phyloP scores from a whole-genome alignment of 2,888 invertebrate species.

The Strigamia transsilvanica region DNA sequence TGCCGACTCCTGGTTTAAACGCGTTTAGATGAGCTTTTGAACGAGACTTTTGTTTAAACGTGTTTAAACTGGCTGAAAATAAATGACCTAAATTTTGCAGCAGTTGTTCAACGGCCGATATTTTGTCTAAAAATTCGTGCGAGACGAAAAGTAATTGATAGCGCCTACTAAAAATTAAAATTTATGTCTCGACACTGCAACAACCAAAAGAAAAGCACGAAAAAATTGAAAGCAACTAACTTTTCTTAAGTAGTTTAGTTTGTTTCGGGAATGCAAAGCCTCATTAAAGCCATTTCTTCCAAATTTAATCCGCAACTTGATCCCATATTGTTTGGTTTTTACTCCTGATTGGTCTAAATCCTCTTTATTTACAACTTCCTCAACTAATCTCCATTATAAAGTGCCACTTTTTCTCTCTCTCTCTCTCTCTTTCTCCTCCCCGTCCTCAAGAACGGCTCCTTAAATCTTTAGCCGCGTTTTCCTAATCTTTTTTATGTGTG shows the following conservation, averaged over 20 bases:
- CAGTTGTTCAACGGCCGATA: no score
- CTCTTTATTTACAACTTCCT: constrained; percentile 37
- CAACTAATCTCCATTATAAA: constrained; percentile 39
- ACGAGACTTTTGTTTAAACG: no score
- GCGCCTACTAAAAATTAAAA: no score
- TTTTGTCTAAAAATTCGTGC: no score
- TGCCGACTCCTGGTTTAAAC: no score
- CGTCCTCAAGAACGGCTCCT: background rate
- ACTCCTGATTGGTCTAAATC: constrained; percentile 11
- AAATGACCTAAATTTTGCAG: no score
- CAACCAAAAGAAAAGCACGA: background rate
- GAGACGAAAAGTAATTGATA: no score
- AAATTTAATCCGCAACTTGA: background rate
- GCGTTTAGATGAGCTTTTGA: no score
- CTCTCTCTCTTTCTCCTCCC: no score
- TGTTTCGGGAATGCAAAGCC: background rate
- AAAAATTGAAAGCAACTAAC: background rate
- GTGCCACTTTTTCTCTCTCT: background rate
- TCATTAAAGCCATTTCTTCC: constrained; percentile 6
- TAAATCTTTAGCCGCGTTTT: constrained; percentile 24
- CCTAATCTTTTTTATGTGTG: constrained; percentile 15
- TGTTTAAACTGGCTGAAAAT: no score
- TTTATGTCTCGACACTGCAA: no score
- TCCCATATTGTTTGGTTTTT: constrained; percentile 15
- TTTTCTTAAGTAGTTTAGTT: background rate